phyloP scores from a whole-genome alignment of 2,113 vertebrate species.

The Bufo gargarizans region DNA sequence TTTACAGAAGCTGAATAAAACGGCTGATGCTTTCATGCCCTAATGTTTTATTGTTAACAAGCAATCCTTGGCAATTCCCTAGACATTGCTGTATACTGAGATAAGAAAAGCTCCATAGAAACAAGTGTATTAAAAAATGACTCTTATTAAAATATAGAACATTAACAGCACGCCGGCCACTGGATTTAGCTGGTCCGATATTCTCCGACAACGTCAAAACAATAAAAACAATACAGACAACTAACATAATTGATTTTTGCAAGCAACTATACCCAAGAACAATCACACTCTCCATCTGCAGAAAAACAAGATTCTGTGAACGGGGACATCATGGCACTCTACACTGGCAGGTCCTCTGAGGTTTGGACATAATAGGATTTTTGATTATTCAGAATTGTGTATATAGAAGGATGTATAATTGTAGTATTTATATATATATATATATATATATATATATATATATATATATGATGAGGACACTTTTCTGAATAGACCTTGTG shows the following conservation, averaged over 20 bases:
- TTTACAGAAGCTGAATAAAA: not conserved
- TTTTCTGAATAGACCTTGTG: no score
- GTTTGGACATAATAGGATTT: not conserved
- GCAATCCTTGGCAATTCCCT: not conserved
- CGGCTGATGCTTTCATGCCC: not conserved
- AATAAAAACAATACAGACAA: slow-evolving; percentile 2
- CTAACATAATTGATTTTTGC: slow-evolving; percentile 2
- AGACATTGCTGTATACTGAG: not conserved
- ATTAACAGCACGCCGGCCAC: not conserved
- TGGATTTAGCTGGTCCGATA: not conserved
- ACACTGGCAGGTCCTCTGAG: not conserved
- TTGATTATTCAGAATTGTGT: not conserved
- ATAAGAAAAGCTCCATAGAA: slow-evolving; percentile 9
- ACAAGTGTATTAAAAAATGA: slow-evolving; percentile 10
- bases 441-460: no score
- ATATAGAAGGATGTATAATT: not conserved
- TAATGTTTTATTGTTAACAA: not conserved
- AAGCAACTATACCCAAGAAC: not conserved
- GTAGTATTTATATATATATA: not conserved
- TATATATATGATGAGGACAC: no score
- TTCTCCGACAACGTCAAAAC: not conserved
- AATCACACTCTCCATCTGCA: not conserved
- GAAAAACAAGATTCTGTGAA: not conserved
- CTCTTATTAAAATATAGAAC: not conserved
- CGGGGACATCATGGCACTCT: not conserved